Evolutionary conservation across 2,797 vertebrate genomes (phyloP), one percentile per base, ranked within the genome.

Genomic region (Brotula barbata): DNA sequence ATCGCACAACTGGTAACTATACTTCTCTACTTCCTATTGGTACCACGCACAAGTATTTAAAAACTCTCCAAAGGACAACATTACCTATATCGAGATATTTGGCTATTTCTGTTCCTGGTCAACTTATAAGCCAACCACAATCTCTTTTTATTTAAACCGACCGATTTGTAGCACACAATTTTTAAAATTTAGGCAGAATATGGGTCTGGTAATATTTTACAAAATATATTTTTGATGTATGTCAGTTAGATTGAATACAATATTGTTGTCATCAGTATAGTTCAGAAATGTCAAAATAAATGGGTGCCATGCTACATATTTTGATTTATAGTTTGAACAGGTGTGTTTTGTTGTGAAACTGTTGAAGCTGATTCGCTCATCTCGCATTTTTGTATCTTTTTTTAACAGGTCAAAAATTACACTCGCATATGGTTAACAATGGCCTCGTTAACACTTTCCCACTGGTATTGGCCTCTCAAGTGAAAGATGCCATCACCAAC

Each of bases 401-500:
- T 23, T 45, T 17, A 12, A 25, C 51, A 81, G 75, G 65, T 71
- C 77, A 58, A 15, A 78, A 55, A 1, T 2, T 43, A 1, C 78
- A 73, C 25, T 20, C 66, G 0, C 5, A 39, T 33, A 20, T 65
- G 44, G 2, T 36, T 0, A 52, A 53, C 67, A 62, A 64, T 2
- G 33, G 56, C 22, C 41, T 58, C 16, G 33, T 74, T 31, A 52
- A 52, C 40, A 17, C 64, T 0, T 10, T 63, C 7, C 73, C 78
- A 21, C 34, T 42, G 23, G 33, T 71, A 7, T 4, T 52, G 23
- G 58, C 84, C 14, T 0, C 57, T 41, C 75, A 82, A 17, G 82
- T 88, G 63, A 82, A 81, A 0, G 73, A 70, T 2, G 86, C 86
- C 37, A 85, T 90, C 7, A 37, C 77, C n/a, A 84, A 83, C 72